Evolutionary conservation across 2,113 vertebrate genomes (phyloP).

Genomic region (Brachypteracias leptosomus): DNA sequence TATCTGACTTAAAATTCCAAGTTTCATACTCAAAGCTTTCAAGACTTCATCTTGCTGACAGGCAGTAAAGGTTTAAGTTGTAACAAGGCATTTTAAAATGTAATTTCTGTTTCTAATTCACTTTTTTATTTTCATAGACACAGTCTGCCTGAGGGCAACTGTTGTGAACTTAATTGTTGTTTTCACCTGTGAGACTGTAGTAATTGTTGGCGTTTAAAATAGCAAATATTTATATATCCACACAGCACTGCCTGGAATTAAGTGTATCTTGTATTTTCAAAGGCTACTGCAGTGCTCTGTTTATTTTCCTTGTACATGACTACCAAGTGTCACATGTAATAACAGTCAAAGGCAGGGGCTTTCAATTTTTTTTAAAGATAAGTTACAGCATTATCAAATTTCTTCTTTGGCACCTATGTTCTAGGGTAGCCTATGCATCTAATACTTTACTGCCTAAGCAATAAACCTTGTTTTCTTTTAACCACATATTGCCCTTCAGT

Average conservation of each 20-base stretch:
- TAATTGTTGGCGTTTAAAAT: neutral
- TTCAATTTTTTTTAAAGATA: neutral
- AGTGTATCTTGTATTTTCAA: neutral
- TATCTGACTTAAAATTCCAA: neutral
- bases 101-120: neutral
- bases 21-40: neutral
- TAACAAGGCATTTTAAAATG: neutral
- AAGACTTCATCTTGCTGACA: neutral
- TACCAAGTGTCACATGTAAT: neutral
- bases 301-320: neutral
- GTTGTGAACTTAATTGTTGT: neutral
- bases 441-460: neutral
- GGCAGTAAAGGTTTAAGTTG: neutral
- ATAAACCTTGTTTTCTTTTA: neutral
- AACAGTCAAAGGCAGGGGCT: neutral
- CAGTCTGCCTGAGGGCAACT: neutral
- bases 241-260: neutral
- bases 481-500: neutral
- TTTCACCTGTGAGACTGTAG: neutral
- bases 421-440: neutral
- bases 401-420: neutral
- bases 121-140: neutral
- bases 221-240: neutral
- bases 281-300: neutral
- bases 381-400: neutral